Conservation (phyloP, 2,797 vertebrate genomes). For the Alouatta caraya region DNA sequence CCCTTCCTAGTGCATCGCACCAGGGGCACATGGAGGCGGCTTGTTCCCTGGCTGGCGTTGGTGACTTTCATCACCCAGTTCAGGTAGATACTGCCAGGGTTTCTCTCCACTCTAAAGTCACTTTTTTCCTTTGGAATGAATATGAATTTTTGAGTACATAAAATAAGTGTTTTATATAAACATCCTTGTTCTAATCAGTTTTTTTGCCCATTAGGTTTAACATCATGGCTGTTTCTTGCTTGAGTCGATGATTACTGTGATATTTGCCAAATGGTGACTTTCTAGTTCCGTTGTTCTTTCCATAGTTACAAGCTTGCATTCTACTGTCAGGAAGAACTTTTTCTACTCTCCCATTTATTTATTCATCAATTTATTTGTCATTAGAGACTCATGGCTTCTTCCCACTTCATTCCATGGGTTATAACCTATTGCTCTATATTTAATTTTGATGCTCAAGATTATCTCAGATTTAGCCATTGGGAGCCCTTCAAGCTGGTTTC, state of each 20-base stretch:
- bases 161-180: too few species aligned
- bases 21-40: background rate
- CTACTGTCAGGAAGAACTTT: background rate
- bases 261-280: background rate
- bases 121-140: background rate
- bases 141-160: too few species aligned
- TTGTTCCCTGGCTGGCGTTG: background rate
- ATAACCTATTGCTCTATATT: background rate
- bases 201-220: background rate
- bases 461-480: background rate
- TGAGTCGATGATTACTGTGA: background rate
- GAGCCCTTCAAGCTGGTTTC: background rate
- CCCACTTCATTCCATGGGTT: background rate
- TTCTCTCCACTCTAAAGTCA: background rate
- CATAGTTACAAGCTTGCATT: background rate
- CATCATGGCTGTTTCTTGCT: background rate
- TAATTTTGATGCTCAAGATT: background rate
- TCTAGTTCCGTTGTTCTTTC: background rate
- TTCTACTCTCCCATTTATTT: background rate
- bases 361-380: background rate
- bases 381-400: background rate
- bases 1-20: background rate
- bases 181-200: background rate
- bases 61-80: background rate
- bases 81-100: background rate